These are phyloP conservation scores for Lagorchestes hirsutus DNA, from an alignment of 2,797 vertebrate species.

Conservation along the genomic window DNA sequence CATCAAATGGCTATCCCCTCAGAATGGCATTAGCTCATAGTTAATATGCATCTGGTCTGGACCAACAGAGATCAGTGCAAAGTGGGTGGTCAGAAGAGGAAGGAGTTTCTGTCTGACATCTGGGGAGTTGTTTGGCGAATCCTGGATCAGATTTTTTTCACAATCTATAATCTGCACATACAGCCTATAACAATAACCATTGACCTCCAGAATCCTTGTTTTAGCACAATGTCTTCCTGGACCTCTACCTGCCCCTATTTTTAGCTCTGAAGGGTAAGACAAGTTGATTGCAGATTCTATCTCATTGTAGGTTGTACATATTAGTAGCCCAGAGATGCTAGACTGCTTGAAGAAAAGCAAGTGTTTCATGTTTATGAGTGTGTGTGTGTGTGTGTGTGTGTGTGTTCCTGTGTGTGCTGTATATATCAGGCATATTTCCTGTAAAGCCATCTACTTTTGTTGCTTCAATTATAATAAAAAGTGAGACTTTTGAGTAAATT, in stretches of 20 bases:
- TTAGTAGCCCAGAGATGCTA: neutral
- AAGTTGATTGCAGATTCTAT: neutral
- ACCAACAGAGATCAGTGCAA: conserved; percentile 18
- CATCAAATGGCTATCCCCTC: neutral
- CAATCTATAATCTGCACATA: neutral
- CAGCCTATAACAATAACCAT: neutral
- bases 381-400: neutral
- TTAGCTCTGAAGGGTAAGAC: neutral
- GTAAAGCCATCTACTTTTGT: neutral
- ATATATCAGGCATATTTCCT: neutral
- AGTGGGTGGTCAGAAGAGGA: neutral
- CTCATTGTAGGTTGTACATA: neutral
- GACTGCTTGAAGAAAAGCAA: neutral
- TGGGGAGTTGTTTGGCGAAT: neutral
- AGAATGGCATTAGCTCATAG: neutral
- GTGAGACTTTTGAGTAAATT: neutral
- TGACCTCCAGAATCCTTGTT: neutral
- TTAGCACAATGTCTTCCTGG: neutral
- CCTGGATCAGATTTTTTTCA: neutral
- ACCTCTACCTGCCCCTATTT: neutral
- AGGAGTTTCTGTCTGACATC: neutral
- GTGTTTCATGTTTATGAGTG: neutral
- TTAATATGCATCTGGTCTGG: neutral
- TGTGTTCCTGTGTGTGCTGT: neutral
- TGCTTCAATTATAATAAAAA: neutral